Evolutionary conservation across 2,113 vertebrate species (phyloP).

Genomic region (Poicephalus gulielmi): DNA sequence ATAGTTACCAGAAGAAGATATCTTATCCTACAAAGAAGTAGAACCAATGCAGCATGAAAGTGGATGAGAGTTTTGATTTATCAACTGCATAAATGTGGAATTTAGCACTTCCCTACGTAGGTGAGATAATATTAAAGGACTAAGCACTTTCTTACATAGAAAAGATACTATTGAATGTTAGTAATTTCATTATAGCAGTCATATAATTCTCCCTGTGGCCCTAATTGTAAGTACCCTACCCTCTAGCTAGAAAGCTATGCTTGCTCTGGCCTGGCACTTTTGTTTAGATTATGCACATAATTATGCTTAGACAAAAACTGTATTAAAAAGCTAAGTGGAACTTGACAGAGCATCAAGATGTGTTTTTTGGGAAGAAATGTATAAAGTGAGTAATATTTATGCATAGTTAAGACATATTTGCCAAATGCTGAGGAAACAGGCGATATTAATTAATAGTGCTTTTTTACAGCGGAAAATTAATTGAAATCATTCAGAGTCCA

Average conservation of each 20-base stretch:
- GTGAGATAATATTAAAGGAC: not conserved
- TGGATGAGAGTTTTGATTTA: not conserved
- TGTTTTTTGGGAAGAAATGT: conserved; percentile 4
- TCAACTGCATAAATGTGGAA: not conserved
- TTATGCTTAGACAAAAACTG: not conserved
- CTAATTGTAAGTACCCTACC: not conserved
- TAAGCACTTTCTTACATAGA: not conserved
- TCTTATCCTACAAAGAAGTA: not conserved
- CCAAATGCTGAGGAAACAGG: not conserved
- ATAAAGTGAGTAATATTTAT: conserved; percentile 54
- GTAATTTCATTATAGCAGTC: not conserved
- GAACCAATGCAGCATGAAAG: not conserved
- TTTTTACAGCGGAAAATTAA: conserved; percentile 45
- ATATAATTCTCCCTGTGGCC: not conserved
- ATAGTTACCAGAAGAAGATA: not conserved
- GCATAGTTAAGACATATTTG: conserved; percentile 51
- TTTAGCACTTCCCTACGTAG: not conserved
- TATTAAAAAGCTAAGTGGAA: not conserved
- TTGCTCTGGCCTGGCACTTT: not conserved
- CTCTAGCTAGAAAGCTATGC: not conserved
- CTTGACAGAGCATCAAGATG: conserved; percentile 22
- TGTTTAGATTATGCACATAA: not conserved
- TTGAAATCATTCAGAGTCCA: conserved; percentile 44
- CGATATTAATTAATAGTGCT: conserved; percentile 14
- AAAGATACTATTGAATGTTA: not conserved